These are phyloP conservation scores for Drosophila kurseongensis DNA, from an alignment of 1,140 invertebrate genomes.

Conservation along the genomic window DNA sequence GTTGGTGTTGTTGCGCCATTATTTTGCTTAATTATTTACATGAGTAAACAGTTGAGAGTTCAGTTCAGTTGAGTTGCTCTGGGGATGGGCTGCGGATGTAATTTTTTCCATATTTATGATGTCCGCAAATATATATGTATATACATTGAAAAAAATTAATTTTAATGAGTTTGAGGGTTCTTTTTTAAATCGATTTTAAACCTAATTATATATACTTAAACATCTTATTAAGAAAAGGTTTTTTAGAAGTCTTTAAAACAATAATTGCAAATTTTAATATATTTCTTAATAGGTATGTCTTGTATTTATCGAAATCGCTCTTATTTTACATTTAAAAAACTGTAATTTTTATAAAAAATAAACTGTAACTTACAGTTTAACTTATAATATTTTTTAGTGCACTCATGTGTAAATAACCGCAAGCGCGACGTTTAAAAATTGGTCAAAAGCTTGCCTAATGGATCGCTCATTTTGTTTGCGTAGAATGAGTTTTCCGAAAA, in stretches of 20 bases:
- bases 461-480: slow-evolving; percentile 47
- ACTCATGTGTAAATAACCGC: slow-evolving; percentile 66
- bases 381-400: slow-evolving; percentile 5
- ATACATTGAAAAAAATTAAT: neutral
- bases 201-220: too few species aligned
- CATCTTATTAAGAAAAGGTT: too few species aligned
- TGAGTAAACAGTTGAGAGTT: slow-evolving; percentile 80
- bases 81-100: slow-evolving; percentile 22
- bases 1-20: slow-evolving; percentile 57
- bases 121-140: slow-evolving; percentile 9
- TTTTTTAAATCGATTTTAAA: neutral
- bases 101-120: slow-evolving; percentile 26
- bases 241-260: too few species aligned
- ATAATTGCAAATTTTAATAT: too few species aligned
- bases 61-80: slow-evolving; percentile 26
- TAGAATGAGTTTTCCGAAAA: slow-evolving; percentile 21
- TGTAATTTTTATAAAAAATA: too few species aligned
- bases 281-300: too few species aligned
- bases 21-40: slow-evolving; percentile 81
- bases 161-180: too few species aligned
- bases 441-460: slow-evolving; percentile 73
- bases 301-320: too few species aligned
- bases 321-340: too few species aligned
- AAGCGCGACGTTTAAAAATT: slow-evolving; percentile 67
- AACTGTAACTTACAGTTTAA: too few species aligned